These are phyloP conservation scores for Pavo muticus DNA, from an alignment of 2,113 vertebrate species.

Conservation along the genomic window DNA sequence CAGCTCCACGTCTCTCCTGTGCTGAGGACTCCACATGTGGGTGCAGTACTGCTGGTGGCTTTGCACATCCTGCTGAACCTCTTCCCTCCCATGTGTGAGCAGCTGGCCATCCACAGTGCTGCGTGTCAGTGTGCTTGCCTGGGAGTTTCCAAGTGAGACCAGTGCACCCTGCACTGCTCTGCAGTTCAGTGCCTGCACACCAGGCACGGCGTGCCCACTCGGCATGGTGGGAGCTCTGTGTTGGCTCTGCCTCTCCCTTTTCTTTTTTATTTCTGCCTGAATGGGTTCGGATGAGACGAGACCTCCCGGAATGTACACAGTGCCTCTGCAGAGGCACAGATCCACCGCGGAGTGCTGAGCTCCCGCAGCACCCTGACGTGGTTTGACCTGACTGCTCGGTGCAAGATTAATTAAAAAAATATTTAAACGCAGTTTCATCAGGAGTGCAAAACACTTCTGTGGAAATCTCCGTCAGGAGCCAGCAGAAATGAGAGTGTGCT, in stretches of 20 bases:
- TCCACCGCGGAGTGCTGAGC: background rate
- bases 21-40: no score
- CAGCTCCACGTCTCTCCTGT: no score
- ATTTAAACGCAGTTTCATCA: constrained; percentile 45
- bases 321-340: background rate
- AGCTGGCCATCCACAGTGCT: fast-evolving
- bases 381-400: background rate
- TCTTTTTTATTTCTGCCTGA: background rate
- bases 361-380: background rate
- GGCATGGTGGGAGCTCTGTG: no score
- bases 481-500: background rate
- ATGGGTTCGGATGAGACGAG: background rate
- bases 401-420: constrained; percentile 8
- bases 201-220: no score
- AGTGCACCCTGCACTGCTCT: no score
- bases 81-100: fast-evolving
- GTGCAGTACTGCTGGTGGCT: background rate
- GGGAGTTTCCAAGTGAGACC: background rate
- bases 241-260: background rate
- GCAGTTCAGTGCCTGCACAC: no score
- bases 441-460: background rate
- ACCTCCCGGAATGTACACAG: background rate
- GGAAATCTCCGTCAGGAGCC: constrained; percentile 3
- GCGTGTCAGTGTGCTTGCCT: fast-evolving
- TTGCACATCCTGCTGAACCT: background rate